These are phyloP conservation scores for Drosophila malerkotliana DNA, from an alignment of 1,140 invertebrate species.

Conservation along the genomic window DNA sequence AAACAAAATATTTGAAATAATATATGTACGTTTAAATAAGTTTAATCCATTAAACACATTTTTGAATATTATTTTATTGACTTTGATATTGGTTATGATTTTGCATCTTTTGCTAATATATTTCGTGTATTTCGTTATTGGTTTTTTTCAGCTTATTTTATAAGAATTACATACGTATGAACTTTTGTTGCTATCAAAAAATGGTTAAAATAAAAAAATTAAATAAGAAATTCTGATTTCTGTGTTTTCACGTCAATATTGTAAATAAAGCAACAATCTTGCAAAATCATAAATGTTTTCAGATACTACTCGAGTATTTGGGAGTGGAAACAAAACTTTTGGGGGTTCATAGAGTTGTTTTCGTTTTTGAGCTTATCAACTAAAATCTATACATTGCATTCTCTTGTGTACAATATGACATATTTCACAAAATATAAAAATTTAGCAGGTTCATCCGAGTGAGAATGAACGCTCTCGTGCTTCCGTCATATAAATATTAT, in stretches of 20 bases:
- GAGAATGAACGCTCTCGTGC: slow-evolving; percentile 28
- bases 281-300: slow-evolving; percentile 57
- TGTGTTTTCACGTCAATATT: slow-evolving; percentile 51
- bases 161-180: slow-evolving; percentile 65
- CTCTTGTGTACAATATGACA: slow-evolving; percentile 65
- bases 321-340: slow-evolving; percentile 19
- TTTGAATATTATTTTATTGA: slow-evolving; percentile 82
- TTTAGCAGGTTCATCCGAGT: slow-evolving; percentile 41
- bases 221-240: slow-evolving; percentile 55
- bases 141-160: slow-evolving; percentile 63
- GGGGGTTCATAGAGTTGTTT: slow-evolving; percentile 15
- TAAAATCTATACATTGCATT: slow-evolving; percentile 71
- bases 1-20: slow-evolving; percentile 77
- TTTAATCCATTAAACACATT: slow-evolving; percentile 78
- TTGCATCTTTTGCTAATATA: slow-evolving; percentile 72
- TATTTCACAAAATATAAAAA: slow-evolving; percentile 53
- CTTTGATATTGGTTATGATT: slow-evolving; percentile 73
- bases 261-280: slow-evolving; percentile 52
- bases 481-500: slow-evolving; percentile 48
- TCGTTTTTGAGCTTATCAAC: slow-evolving; percentile 53
- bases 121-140: slow-evolving; percentile 66
- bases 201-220: slow-evolving; percentile 34
- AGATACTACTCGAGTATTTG: slow-evolving; percentile 29
- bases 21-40: slow-evolving; percentile 74
- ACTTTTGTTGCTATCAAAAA: slow-evolving; percentile 46